Base-by-base conservation (phyloP, 2,888 invertebrate species). In the Spisula subtruncata region DNA sequence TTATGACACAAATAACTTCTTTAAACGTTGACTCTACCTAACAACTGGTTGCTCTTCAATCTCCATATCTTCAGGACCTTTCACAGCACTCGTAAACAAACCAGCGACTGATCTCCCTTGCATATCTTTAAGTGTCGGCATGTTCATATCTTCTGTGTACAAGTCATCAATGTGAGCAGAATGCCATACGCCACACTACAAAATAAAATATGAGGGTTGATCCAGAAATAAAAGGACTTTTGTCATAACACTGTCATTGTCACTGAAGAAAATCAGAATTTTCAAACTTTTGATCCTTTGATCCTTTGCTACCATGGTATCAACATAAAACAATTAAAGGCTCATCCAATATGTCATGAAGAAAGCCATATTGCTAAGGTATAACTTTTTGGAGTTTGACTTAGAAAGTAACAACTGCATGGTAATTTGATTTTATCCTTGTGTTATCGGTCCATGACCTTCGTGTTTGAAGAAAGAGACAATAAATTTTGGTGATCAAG, bases 101-200 rank as follows among this genome's bases (percentile, higher is more conserved):
- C 83, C 89, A 71, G 93, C 91, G 0, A 94, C 92, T 83, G 93
- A 91, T 41, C 91, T 91, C 2, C 87, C 81, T 85, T 90, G 91
- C 90, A 95, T 93, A 10, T 93, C 92, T 10, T 86, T 85, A 16
- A 94, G 82, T 35, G 90, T 88, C 8, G 94, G 94, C 81, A 94
- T 84, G 18, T 92, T 88, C 54, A 89, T 87, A 81, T 91, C 92
- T n/a, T 89, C 87, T 12, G 93, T 92, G n/a, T 92, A 88, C 16
- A 96, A 94, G 85, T 96, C 96, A 93, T 96, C 96, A 60, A 96
- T 94, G 84, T 60, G 60, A n/a, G 18, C 60, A n/a, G 60, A 60
- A 60, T 60, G 60, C 60, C 60, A 60, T n/a, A 60, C n/a, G 1
- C 60, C 60, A 60, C 60, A 60, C 60, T 60, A 60, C 2, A 60